Conservation (phyloP, 2,797 vertebrate genomes). For the Melanotaenia trifasciata region DNA sequence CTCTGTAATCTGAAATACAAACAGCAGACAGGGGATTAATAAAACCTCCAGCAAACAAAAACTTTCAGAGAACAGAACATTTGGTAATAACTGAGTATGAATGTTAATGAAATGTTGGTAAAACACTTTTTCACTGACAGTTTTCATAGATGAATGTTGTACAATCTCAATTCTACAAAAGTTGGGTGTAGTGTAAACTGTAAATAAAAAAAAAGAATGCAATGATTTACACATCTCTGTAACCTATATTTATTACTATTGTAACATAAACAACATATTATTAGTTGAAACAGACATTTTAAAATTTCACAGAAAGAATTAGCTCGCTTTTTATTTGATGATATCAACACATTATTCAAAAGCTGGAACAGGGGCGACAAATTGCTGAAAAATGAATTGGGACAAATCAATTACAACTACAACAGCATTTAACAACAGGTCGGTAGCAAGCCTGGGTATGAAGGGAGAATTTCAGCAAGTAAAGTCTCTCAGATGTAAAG, state of each 20-base stretch:
- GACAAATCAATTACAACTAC: background rate
- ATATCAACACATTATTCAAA: background rate
- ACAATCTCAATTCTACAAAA: background rate
- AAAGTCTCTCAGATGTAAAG: background rate
- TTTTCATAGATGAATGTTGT: background rate
- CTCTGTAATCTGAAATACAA: conserved; percentile 85
- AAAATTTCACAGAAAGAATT: background rate
- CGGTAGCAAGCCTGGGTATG: background rate
- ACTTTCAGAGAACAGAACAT: background rate
- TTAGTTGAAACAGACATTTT: background rate
- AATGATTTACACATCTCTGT: background rate
- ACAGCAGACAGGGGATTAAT: background rate
- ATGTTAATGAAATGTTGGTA: background rate
- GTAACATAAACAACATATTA: background rate
- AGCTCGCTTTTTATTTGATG: background rate
- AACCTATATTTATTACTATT: background rate
- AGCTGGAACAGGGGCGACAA: background rate
- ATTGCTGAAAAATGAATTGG: background rate
- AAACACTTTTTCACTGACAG: background rate
- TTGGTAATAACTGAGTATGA: background rate
- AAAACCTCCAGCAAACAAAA: background rate
- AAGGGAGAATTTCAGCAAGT: background rate
- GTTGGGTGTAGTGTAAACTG: background rate
- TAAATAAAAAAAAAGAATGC: background rate
- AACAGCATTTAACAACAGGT: background rate